phyloP scores from a whole-genome alignment of 2,888 invertebrate genomes.

The Drosophila anomelani region DNA sequence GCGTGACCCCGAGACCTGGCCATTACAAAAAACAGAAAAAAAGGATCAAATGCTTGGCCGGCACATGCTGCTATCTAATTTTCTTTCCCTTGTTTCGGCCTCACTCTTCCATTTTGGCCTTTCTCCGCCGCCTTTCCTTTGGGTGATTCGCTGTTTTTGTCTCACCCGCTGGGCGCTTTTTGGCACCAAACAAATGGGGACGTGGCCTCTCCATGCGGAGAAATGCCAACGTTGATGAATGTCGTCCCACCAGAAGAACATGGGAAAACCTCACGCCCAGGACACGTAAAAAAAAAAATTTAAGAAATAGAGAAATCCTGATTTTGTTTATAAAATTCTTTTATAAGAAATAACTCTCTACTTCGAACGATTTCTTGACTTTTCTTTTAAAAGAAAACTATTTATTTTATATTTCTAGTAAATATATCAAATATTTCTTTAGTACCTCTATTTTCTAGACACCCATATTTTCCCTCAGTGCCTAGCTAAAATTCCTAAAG shows the following conservation, averaged over 20 bases:
- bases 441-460: neutral
- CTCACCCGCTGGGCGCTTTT: conserved; percentile 67
- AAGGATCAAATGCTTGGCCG: conserved; percentile 70
- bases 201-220: conserved; percentile 53
- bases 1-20: conserved; percentile 52
- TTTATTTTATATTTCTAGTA: neutral
- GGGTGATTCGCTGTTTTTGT: conserved; percentile 22
- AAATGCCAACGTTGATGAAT: conserved; percentile 70
- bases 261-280: conserved; percentile 24
- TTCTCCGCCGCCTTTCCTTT: conserved; percentile 15
- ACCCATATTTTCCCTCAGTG: conserved; percentile 9
- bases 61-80: conserved; percentile 70
- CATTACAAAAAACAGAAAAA: neutral
- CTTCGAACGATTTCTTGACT: neutral
- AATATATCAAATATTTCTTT: neutral
- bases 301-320: neutral
- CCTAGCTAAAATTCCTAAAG: conserved; percentile 58
- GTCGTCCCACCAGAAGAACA: conserved; percentile 45
- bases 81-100: conserved; percentile 19
- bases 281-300: neutral
- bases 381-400: neutral
- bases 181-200: conserved; percentile 57
- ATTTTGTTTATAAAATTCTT: neutral
- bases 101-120: neutral
- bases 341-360: too few species aligned